phyloP scores from a whole-genome alignment of 2,888 invertebrate species.

The Plagodis pulveraria region DNA sequence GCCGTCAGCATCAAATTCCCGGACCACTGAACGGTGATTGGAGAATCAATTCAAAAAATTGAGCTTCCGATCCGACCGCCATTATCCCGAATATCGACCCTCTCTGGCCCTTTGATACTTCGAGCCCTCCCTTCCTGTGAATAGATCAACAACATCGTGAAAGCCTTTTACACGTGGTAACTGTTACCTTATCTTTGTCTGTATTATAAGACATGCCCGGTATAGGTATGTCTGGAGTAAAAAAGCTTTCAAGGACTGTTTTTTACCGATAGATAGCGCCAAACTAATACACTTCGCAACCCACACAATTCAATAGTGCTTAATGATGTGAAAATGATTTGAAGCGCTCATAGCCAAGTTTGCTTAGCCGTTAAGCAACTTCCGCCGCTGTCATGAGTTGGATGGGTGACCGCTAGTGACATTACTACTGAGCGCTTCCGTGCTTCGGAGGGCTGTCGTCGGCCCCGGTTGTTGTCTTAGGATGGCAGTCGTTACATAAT shows the following conservation, averaged over 20 bases:
- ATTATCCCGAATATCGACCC: conserved; percentile 12
- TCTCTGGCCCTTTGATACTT: conserved; percentile 12
- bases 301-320: too few species aligned
- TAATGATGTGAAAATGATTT: too few species aligned
- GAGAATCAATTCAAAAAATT: conserved; percentile 8
- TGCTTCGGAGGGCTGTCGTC: too few species aligned
- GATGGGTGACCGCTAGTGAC: too few species aligned
- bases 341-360: too few species aligned
- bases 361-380: too few species aligned
- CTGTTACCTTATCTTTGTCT: not conserved
- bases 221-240: conserved; percentile 2
- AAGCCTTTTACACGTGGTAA: conserved; percentile 1
- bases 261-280: not conserved
- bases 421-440: too few species aligned
- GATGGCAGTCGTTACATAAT: too few species aligned
- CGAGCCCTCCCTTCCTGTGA: conserved; percentile 2
- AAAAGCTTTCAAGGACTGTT: not conserved
- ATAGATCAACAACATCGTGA: conserved; percentile 11
- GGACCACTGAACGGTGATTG: conserved; percentile 2
- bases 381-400: too few species aligned
- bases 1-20: not conserved
- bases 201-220: not conserved
- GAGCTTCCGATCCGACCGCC: conserved; percentile 6
- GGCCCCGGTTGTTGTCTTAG: too few species aligned
- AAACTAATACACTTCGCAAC: too few species aligned